Evolutionary conservation across 2,888 invertebrate genomes (phyloP).

Genomic region (Luperina nickerlii): DNA sequence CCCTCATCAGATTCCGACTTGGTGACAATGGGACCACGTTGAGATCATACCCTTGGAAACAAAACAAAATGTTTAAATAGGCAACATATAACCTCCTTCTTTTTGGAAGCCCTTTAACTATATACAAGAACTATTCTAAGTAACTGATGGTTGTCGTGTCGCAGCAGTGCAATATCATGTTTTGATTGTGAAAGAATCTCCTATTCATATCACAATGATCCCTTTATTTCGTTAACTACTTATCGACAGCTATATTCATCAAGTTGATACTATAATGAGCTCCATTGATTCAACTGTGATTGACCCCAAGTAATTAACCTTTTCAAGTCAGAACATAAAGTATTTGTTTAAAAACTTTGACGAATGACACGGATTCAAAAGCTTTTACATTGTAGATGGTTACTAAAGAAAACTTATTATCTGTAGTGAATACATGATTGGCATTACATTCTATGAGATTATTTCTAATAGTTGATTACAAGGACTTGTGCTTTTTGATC

Average conservation of each 20-base stretch:
- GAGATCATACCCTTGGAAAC: too few species aligned
- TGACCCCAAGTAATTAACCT: conserved; percentile 28
- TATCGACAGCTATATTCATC: neutral
- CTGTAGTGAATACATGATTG: conserved; percentile 24
- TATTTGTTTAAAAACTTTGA: conserved; percentile 13
- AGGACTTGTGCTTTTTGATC: neutral
- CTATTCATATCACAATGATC: neutral
- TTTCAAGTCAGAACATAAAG: conserved; percentile 1
- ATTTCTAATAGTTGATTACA: neutral
- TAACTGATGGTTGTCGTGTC: neutral
- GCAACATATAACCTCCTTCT: too few species aligned
- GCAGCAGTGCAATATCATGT: neutral
- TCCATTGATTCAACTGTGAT: conserved; percentile 23
- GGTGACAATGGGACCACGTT: too few species aligned
- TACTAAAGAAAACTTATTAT: conserved; percentile 6
- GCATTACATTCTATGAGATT: neutral
- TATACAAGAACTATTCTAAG: neutral
- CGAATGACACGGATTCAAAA: conserved; percentile 6
- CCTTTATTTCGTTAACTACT: neutral
- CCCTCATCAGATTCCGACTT: too few species aligned
- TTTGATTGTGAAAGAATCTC: neutral
- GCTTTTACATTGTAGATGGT: neutral
- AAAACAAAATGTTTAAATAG: too few species aligned
- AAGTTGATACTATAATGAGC: conserved; percentile 28
- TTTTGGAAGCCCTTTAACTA: neutral